Conservation (phyloP, 2,797 vertebrate species). For the Adelosebastes latens region DNA sequence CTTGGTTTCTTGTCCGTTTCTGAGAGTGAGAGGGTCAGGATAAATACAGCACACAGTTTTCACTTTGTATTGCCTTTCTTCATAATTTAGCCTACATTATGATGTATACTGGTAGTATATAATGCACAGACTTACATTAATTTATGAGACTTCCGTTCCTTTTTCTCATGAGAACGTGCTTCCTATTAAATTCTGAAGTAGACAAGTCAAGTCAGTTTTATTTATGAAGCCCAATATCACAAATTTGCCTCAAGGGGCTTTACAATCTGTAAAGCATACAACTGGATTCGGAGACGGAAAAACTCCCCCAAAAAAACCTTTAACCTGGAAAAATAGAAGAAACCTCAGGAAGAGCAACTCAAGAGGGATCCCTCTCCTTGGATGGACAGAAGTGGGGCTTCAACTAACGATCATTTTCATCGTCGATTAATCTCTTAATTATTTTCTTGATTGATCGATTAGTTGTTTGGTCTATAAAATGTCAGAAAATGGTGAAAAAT, state of each 20-base stretch:
- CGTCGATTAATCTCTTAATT: too few relatives aligned
- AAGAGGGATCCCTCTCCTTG: neutral
- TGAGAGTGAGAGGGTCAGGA: neutral
- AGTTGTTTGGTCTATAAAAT: too few relatives aligned
- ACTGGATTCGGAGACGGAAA: neutral
- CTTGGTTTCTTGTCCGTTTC: conserved; percentile 25
- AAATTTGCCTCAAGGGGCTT: too few relatives aligned
- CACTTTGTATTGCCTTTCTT: neutral
- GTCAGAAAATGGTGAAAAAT: too few relatives aligned
- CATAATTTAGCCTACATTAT: neutral
- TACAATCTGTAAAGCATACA: neutral
- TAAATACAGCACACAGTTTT: neutral
- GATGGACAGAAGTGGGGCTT: too few relatives aligned
- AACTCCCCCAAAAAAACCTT: neutral
- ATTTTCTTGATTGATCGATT: too few relatives aligned
- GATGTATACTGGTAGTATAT: neutral
- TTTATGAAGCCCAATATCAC: neutral
- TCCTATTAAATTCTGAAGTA: neutral
- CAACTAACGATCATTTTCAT: too few relatives aligned
- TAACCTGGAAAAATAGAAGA: neutral
- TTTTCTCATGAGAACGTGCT: neutral
- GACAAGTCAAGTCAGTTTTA: neutral
- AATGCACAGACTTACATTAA: neutral
- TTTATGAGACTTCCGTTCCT: neutral
- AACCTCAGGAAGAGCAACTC: neutral